phyloP scores from a whole-genome alignment of 1,140 invertebrate genomes.

The Eurosta solidaginis region DNA sequence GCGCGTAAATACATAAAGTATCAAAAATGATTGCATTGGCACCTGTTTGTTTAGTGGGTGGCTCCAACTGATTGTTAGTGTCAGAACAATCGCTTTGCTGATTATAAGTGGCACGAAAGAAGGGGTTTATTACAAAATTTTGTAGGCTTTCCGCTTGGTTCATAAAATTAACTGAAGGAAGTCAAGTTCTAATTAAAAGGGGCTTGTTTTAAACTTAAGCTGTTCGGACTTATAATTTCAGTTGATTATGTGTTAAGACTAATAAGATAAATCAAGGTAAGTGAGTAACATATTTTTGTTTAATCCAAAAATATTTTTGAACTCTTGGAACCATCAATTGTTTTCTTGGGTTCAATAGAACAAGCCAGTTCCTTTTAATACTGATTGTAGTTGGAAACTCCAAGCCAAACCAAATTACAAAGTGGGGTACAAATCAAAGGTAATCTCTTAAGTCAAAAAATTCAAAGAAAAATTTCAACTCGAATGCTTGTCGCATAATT shows the following conservation, averaged over 20 bases:
- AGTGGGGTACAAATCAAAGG: no score
- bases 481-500: no score
- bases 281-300: no score
- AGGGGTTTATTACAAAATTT: not conserved
- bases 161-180: not conserved
- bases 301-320: no score
- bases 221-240: not conserved
- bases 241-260: not conserved
- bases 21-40: not conserved
- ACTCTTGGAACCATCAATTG: no score
- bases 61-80: not conserved
- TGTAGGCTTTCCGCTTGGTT: not conserved
- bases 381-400: no score
- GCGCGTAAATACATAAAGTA: not conserved
- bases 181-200: constrained; percentile 14
- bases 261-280: no score
- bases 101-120: constrained; percentile 18
- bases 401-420: no score
- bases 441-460: no score
- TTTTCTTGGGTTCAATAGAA: no score
- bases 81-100: constrained; percentile 7
- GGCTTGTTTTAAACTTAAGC: not conserved
- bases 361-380: no score
- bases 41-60: not conserved
- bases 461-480: no score